phyloP scores from a whole-genome alignment of 2,888 invertebrate genomes.

The Melinaea menophilus region DNA sequence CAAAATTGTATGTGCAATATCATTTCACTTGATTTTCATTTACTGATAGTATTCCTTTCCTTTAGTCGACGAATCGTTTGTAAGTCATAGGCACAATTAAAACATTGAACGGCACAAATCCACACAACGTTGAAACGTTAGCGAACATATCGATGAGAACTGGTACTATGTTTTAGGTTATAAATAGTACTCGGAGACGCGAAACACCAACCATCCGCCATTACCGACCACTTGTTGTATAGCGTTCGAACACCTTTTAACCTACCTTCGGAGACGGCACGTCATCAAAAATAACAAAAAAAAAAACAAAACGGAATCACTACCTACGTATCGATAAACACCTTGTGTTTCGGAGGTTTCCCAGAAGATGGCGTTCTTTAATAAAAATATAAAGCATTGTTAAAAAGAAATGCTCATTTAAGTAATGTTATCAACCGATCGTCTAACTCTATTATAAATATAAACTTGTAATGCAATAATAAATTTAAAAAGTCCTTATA shows the following conservation, averaged over 20 bases:
- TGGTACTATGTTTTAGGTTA: slow-evolving; percentile 79
- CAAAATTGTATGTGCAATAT: slow-evolving; percentile 77
- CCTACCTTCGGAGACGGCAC: slow-evolving; percentile 63
- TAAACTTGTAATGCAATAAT: too few relatives aligned
- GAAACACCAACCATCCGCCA: slow-evolving; percentile 77
- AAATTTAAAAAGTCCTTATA: too few relatives aligned
- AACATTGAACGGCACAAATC: slow-evolving; percentile 72
- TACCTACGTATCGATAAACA: slow-evolving; percentile 36
- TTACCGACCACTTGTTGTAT: slow-evolving; percentile 73
- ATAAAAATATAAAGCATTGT: not conserved
- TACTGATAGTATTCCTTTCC: slow-evolving; percentile 60
- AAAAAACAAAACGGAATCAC: slow-evolving; percentile 35
- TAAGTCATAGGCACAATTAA: slow-evolving; percentile 73
- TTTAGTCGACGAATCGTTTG: slow-evolving; percentile 68
- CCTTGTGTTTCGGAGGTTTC: slow-evolving; percentile 27
- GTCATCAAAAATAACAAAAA: slow-evolving; percentile 65
- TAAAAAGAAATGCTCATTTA: too few relatives aligned
- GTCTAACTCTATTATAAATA: too few relatives aligned
- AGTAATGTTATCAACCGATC: too few relatives aligned
- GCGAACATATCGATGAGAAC: slow-evolving; percentile 78
- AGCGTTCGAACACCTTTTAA: slow-evolving; percentile 44
- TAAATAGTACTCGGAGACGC: slow-evolving; percentile 78
- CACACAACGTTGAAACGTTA: slow-evolving; percentile 74
- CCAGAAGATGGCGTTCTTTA: slow-evolving; percentile 50
- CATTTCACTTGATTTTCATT: slow-evolving; percentile 75